Base-by-base conservation (phyloP, 2,113 vertebrate genomes). In the Phylloscopus whistleri region DNA sequence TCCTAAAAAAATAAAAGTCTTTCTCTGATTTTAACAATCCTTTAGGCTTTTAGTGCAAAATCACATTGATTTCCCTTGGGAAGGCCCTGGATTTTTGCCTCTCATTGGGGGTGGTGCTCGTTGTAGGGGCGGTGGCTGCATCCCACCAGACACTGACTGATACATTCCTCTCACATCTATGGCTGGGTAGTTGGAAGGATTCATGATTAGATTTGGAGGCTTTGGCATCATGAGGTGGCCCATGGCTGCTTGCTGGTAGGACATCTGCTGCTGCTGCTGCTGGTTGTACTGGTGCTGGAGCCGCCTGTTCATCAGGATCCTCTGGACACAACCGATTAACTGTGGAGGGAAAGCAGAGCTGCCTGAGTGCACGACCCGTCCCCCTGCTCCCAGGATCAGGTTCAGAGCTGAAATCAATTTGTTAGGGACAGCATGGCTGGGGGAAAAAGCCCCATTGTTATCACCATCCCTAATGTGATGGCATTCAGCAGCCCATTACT, bases 161-260 rank as follows among this genome's bases (percentile, higher is more conserved):
- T 99, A 99, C 96, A 99, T 98, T 93, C 99, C 99, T 97, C 99
- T 98, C 97, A 99, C 98, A 93, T 99, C 99, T 97, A 99, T 99
- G 97, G 99, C 98, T 92, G 97, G 97, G 97, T 98, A 98, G 97
- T 96, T 97, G 94, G 98, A 96, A 96, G 98, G 98, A 96, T 98
- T 98, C 96, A 98, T 97, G 39, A 98, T 97, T 92, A 98, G 93
- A 95, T 97, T 98, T 15, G 98, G 97, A 90, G 97, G 97, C 96
- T 98, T 98, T 97, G 98, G 97, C 98, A 98, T 97, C 97, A 98
- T 98, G 94, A 98, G 97, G 55, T 98, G 96, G 98, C 98, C 94
- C 98, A 99, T 97, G 97, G 99, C 91, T 97, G 99, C 98, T 97
- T 98, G 98, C 97, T 98, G 98, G 72, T 97, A 98, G 53, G 98